These are phyloP conservation scores for Leptopilina myrica DNA, from an alignment of 2,888 invertebrate genomes.

Conservation along the genomic window DNA sequence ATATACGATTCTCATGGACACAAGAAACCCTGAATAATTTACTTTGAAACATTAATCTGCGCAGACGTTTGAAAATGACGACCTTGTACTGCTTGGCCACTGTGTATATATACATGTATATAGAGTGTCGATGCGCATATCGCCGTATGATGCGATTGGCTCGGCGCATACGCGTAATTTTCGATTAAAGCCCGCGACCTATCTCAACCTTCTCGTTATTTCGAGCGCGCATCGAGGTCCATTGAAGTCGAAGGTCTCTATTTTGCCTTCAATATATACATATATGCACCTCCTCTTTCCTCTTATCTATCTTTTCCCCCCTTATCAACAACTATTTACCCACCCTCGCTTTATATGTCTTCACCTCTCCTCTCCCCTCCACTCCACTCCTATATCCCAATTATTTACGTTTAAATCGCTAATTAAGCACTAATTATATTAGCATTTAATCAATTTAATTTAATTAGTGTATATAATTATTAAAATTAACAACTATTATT, in stretches of 20 bases:
- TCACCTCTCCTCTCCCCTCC: too few species aligned
- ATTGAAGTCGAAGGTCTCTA: conserved; percentile 62
- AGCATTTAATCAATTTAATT: too few species aligned
- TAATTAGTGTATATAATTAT: too few species aligned
- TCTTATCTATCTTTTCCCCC: too few species aligned
- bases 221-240: conserved; percentile 60
- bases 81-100: conserved; percentile 54
- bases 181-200: conserved; percentile 69
- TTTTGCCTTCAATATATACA: conserved; percentile 9
- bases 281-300: background rate
- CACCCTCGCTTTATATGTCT: too few species aligned
- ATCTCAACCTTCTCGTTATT: conserved; percentile 69
- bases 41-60: conserved; percentile 26
- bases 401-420: too few species aligned
- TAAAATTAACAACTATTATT: too few species aligned
- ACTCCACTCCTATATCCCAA: too few species aligned
- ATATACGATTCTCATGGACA: conserved; percentile 5
- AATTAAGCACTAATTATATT: too few species aligned
- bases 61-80: conserved; percentile 45
- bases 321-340: too few species aligned
- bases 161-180: conserved; percentile 58
- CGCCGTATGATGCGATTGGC: conserved; percentile 51
- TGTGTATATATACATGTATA: background rate
- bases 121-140: conserved; percentile 46
- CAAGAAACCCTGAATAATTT: conserved; percentile 36